These are phyloP conservation scores for Eurystomus glaucurus DNA, from an alignment of 2,797 vertebrate species.

Conservation along the genomic window DNA sequence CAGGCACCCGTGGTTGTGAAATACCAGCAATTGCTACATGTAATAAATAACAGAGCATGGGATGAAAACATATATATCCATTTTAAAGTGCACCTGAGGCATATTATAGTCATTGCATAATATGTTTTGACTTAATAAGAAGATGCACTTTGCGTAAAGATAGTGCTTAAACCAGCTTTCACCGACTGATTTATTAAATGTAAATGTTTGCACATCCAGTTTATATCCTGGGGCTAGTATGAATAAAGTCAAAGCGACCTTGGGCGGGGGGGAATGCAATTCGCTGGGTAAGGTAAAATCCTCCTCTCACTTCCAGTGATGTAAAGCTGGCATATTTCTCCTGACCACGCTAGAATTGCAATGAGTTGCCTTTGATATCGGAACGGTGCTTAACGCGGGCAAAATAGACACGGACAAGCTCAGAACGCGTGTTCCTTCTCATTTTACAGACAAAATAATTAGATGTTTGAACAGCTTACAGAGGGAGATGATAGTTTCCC, in stretches of 20 bases:
- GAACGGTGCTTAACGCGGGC: neutral
- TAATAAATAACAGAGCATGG: slow-evolving; percentile 17
- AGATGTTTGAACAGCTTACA: neutral
- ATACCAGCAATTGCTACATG: neutral
- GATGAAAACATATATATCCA: neutral
- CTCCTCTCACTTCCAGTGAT: neutral
- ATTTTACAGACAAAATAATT: neutral
- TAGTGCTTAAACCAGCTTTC: neutral
- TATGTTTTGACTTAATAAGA: slow-evolving; percentile 62
- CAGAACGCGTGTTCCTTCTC: neutral
- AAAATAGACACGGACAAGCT: neutral
- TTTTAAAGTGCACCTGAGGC: slow-evolving; percentile 66
- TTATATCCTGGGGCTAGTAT: neutral
- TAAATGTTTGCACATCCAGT: slow-evolving; percentile 58
- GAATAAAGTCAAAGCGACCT: slow-evolving; percentile 37
- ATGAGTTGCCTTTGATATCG: neutral
- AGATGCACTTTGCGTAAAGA: slow-evolving; percentile 29
- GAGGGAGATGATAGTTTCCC: neutral
- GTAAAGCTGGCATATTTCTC: neutral
- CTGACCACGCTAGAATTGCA: neutral
- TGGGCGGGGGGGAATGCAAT: neutral
- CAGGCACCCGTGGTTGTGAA: neutral
- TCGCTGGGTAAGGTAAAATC: neutral
- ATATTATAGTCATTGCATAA: slow-evolving; percentile 26
- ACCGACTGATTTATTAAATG: slow-evolving; percentile 55